These are phyloP conservation scores for Silurus meridionalis DNA, from an alignment of 2,113 vertebrate species.

Conservation along the genomic window DNA sequence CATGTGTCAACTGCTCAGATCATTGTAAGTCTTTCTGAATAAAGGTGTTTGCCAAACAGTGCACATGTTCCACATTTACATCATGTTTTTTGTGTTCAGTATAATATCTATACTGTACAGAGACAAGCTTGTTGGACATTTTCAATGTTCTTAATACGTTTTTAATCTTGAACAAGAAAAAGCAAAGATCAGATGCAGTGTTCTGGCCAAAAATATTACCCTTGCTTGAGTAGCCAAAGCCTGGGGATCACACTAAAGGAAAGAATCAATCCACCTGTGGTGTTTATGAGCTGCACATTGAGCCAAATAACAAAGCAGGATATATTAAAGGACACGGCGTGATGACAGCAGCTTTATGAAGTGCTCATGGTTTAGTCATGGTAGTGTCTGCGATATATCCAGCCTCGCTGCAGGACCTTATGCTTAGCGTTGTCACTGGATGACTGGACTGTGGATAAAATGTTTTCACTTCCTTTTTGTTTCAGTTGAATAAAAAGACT, in stretches of 20 bases:
- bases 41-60: too few relatives aligned
- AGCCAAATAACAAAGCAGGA: slow-evolving; percentile 20
- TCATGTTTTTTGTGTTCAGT: background rate
- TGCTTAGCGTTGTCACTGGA: background rate
- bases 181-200: background rate
- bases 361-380: slow-evolving; percentile 15
- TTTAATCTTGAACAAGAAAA: background rate
- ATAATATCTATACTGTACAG: background rate
- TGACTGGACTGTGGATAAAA: slow-evolving; percentile 24
- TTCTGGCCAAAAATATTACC: background rate
- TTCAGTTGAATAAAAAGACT: slow-evolving; percentile 45
- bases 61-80: background rate
- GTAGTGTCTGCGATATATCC: slow-evolving; percentile 8
- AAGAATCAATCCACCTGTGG: slow-evolving; percentile 24
- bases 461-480: slow-evolving; percentile 22
- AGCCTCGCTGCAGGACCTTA: slow-evolving; percentile 19
- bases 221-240: slow-evolving; percentile 22
- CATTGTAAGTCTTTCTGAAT: too few relatives aligned
- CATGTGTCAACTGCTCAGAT: too few relatives aligned
- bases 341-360: slow-evolving; percentile 34
- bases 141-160: background rate
- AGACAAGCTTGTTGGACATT: background rate
- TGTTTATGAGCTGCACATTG: slow-evolving; percentile 13
- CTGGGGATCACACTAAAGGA: background rate
- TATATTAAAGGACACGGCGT: slow-evolving; percentile 25